Base-by-base conservation (phyloP, 35 echinoderm and acorn worm species). In the Apostichopus parvimensis region DNA sequence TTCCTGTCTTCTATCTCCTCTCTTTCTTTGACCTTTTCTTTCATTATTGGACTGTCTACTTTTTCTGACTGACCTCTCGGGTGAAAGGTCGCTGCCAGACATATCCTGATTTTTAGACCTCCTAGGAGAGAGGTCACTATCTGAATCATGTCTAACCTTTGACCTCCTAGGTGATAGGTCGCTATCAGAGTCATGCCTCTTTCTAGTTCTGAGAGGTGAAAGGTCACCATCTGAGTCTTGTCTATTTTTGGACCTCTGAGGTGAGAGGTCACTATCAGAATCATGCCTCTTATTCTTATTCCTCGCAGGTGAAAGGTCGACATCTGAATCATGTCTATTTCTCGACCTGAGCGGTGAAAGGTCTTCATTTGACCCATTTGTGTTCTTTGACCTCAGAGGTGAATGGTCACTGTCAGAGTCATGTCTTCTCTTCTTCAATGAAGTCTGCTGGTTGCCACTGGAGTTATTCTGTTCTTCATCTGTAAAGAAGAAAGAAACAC, bases 181-280 rank as follows among this genome's bases (percentile, higher is more conserved):
- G 56, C n/a, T 20, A 86, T 84, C 81, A 24, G 58, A 82, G 70
- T 82, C 73, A 91, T 91, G 73, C 5, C 53, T 80, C 3, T 15
- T 23, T 6, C 20, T 68, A 13, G 89, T 22, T 12, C 82, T 90
- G 22, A 58, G 75, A 22, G 86, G 90, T 24, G 93, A 94, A 21
- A 90, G 56, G 56, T 96, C 92, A 22, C 73, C 82, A 93, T 96
- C 85, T 22, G 93, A 92, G 79, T 92, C 95, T 24, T 66, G 52
- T 23, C 70, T 57, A 60, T 1, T 6, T 88, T 24, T 14, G 6
- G 86, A 79, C 53, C 95, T 94, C 53, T 76, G 73, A 88, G 92
- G 96, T 73, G 96, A 98, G 54, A 91, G 82, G 64, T 98, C 93
- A 14, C 93, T 93, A 17, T 93, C 96, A 45, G 91, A 93, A 92